These are phyloP conservation scores for Tamandua tetradactyla DNA, from an alignment of 2,797 vertebrate species.

Conservation along the genomic window DNA sequence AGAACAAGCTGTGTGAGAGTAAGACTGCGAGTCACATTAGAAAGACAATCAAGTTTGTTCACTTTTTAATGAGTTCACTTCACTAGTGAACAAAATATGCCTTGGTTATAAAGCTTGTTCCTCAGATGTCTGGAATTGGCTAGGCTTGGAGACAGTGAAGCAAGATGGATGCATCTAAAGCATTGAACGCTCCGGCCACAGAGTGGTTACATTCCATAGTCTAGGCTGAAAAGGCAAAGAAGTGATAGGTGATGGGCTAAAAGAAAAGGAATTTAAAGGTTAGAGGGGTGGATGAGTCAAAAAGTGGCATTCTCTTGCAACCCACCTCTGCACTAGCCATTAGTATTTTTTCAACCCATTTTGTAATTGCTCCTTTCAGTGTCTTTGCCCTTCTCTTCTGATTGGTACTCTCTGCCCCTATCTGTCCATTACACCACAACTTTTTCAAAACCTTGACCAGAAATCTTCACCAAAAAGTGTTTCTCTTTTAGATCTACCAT, in stretches of 20 bases:
- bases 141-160: background rate
- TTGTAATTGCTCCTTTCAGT: background rate
- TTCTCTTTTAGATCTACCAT: background rate
- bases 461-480: slow-evolving; percentile 44
- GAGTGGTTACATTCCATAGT: background rate
- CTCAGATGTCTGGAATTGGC: background rate
- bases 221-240: background rate
- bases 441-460: background rate
- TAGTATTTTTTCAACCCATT: background rate
- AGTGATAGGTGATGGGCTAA: background rate
- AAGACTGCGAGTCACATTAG: background rate
- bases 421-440: background rate
- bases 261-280: background rate
- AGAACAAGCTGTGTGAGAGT: background rate
- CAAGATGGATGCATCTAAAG: background rate
- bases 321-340: background rate
- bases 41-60: background rate
- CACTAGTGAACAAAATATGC: background rate
- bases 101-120: background rate
- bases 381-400: background rate
- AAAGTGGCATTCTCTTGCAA: background rate
- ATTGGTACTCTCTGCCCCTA: background rate
- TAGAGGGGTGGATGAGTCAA: background rate
- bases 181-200: background rate
- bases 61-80: background rate